Evolutionary conservation across 30 jellyfish, hydroid and myxozoan genomes (phyloP).

Genomic region (Aurelia sp.): DNA sequence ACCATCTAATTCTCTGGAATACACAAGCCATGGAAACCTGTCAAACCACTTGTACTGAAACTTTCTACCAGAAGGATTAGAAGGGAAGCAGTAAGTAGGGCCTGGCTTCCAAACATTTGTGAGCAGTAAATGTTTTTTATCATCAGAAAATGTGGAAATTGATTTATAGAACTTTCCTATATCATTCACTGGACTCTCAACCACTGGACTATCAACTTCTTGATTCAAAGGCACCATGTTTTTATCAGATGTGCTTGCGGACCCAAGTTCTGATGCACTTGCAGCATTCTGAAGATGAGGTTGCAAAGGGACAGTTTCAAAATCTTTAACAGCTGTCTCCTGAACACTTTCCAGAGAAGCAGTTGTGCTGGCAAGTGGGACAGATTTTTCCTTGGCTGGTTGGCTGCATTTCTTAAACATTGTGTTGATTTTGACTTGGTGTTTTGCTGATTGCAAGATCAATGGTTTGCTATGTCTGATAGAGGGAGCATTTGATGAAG

Average conservation of each 20-base stretch:
- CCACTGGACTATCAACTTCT: too few species aligned
- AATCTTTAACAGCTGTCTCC: neutral
- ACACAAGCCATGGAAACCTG: slow-evolving; percentile 71
- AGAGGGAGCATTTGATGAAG: too few species aligned
- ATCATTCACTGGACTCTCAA: too few species aligned
- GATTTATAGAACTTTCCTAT: too few species aligned
- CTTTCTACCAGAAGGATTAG: too few species aligned
- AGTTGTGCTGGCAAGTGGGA: neutral
- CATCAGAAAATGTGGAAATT: too few species aligned
- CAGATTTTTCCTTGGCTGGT: neutral
- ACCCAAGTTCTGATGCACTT: slow-evolving; percentile 20
- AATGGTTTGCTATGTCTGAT: neutral
- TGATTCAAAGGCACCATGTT: too few species aligned
- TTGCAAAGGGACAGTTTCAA: neutral
- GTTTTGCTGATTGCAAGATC: slow-evolving; percentile 10
- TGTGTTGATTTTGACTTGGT: neutral
- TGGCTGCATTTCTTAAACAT: slow-evolving; percentile 4
- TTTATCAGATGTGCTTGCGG: slow-evolving; percentile 30
- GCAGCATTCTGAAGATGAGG: neutral
- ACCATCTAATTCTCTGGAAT: slow-evolving; percentile 59
- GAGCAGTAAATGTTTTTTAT: too few species aligned
- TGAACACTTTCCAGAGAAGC: neutral
- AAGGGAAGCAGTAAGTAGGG: too few species aligned
- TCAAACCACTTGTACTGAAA: too few species aligned
- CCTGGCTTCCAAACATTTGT: too few species aligned